phyloP scores from a whole-genome alignment of 2,113 vertebrate species.

The sheep (Ovis aries) region ARS-UI_Ramb_v3.0 NC_056073.1:50390501-50391000 shows the following conservation, averaged over 20 bases:
- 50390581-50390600: neutral
- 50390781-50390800: neutral
- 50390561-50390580: neutral
- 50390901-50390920: neutral
- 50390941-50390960: neutral
- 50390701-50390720: neutral
- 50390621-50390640: neutral
- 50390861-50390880: neutral
- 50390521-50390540: neutral
- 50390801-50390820: neutral
- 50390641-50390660: neutral
- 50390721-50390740: neutral
- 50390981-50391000: neutral
- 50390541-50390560: neutral
- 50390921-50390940: neutral
- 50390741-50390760: neutral
- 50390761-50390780: neutral
- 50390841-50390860: neutral
- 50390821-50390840: neutral
- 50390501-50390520: neutral
- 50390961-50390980: neutral
- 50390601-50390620: neutral
- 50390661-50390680: neutral
- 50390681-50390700: neutral
- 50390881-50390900: neutral